Percentiles rank a stretch among this genome's conserved stretches.
These are phyloP conservation scores for Spodoptera picta DNA, from an alignment of 2,888 invertebrate species.

Conservation along the genomic window DNA sequence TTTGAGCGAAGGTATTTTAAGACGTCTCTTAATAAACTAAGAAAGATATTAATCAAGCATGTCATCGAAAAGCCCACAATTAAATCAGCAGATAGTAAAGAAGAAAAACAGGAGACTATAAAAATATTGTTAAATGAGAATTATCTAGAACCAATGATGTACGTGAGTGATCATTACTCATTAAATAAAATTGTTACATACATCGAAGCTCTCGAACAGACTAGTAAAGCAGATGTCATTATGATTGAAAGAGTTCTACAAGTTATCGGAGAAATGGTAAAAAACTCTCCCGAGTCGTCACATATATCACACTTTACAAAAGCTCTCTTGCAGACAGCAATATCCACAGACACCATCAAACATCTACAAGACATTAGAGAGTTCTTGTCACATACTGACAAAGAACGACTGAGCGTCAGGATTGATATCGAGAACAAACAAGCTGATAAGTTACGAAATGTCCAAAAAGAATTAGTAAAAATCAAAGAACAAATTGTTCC, in stretches of 20 bases:
- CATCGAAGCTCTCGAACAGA: constrained; percentile 14
- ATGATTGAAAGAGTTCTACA: constrained; percentile 36
- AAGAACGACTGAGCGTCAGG: too few species aligned
- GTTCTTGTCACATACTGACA: constrained; percentile 13
- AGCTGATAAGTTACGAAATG: too few species aligned
- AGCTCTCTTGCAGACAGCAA: neutral
- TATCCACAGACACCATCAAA: constrained; percentile 1
- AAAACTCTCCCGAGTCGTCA: too few species aligned
- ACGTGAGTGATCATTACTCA: constrained; percentile 35
- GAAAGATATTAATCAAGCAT: too few species aligned
- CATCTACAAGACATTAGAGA: constrained; percentile 13
- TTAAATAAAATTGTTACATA: constrained; percentile 29
- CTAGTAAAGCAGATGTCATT: constrained; percentile 3
- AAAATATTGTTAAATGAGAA: too few species aligned
- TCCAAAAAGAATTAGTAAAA: constrained; percentile 1
- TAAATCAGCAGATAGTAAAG: too few species aligned
- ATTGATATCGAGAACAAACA: too few species aligned
- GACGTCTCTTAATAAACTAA: too few species aligned
- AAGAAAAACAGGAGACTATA: too few species aligned
- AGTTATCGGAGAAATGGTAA: constrained; percentile 43
- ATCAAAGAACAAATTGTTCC: constrained; percentile 3
- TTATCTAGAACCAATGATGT: constrained; percentile 4
- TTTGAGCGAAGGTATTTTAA: constrained; percentile 13
- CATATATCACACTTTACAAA: constrained; percentile 25
- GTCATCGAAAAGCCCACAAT: too few species aligned